These are phyloP conservation scores for Chaetura pelagica DNA, from an alignment of 2,113 vertebrate species.

Conservation along the genomic window DNA sequence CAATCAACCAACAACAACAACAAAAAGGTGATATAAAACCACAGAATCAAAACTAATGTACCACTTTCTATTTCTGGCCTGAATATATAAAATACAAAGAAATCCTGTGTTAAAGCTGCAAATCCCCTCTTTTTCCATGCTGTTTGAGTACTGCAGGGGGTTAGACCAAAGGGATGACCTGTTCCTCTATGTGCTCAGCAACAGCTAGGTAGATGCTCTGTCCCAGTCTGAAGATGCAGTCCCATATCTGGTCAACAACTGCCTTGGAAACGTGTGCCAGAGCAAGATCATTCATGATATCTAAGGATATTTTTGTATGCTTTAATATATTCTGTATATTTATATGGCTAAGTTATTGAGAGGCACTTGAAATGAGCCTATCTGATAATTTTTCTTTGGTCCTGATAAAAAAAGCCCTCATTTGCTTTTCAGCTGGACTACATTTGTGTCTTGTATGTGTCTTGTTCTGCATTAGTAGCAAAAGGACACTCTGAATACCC, in stretches of 20 bases:
- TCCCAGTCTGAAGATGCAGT: neutral
- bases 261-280: neutral
- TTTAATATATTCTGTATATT: neutral
- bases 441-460: neutral
- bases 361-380: neutral
- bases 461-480: neutral
- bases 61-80: conserved; percentile 47
- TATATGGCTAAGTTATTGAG: neutral
- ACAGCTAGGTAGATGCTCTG: neutral
- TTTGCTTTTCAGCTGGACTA: conserved; percentile 19
- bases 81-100: conserved; percentile 56
- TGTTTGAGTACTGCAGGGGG: neutral
- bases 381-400: neutral
- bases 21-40: neutral
- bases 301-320: neutral
- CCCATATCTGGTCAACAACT: neutral
- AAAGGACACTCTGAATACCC: neutral
- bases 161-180: neutral
- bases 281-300: neutral
- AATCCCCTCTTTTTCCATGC: conserved; percentile 13
- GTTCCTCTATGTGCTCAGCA: neutral
- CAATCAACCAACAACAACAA: neutral
- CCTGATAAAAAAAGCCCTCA: neutral
- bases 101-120: conserved; percentile 41
- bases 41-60: conserved; percentile 48